Percentiles rank a stretch among this genome's conserved stretches.
phyloP scores from a whole-genome alignment of 2,888 invertebrate species.

The Melanostoma scalare region DNA sequence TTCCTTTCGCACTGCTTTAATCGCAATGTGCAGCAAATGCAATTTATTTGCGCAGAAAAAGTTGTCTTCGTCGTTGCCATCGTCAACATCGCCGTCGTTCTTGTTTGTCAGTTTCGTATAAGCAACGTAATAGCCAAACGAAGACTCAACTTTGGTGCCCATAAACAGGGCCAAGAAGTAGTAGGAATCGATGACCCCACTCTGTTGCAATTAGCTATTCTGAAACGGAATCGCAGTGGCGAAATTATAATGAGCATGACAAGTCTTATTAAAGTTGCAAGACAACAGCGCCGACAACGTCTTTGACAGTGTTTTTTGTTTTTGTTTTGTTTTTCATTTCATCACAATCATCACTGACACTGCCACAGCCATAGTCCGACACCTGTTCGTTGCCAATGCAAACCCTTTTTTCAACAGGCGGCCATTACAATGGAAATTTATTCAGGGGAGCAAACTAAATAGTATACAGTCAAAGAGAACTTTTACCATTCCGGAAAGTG shows the following conservation, averaged over 20 bases:
- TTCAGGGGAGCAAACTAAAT: constrained; percentile 60
- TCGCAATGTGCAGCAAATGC: not conserved
- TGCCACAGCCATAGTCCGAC: constrained; percentile 31
- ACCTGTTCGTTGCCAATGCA: constrained; percentile 52
- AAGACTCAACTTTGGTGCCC: constrained; percentile 6
- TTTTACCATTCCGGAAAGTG: not conserved
- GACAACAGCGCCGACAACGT: constrained; percentile 5
- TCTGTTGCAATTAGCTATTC: constrained; percentile 64
- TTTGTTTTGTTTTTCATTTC: no score
- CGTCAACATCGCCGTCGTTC: no score
- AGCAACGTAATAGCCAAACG: constrained; percentile 3
- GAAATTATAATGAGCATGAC: constrained; percentile 58
- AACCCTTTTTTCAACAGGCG: constrained; percentile 48
- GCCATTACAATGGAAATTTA: constrained; percentile 68
- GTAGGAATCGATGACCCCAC: constrained; percentile 59
- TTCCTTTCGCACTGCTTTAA: not conserved
- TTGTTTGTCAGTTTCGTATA: not conserved
- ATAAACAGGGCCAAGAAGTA: not conserved
- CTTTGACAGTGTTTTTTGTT: constrained; percentile 27
- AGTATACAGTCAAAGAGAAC: constrained; percentile 35
- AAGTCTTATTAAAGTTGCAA: constrained; percentile 48
- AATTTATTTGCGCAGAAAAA: not conserved
- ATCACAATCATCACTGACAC: constrained; percentile 19
- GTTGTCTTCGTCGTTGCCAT: not conserved
- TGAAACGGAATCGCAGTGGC: constrained; percentile 54